Conservation (phyloP, 35 echinoderm and acorn worm genomes). For the Patiria miniata region DNA sequence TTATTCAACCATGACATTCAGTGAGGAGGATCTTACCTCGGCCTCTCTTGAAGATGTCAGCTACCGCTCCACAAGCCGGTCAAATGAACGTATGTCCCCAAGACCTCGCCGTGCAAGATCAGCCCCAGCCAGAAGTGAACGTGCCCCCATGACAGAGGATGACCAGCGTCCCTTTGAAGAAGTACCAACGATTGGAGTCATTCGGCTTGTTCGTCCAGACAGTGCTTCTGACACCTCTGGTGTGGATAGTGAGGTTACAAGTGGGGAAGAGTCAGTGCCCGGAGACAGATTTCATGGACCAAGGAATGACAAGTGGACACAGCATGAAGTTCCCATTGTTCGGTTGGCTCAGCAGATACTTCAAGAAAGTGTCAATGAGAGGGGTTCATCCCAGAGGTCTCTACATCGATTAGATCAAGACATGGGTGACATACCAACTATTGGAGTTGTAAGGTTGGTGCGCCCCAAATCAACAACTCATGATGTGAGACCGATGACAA, state of each 20-base stretch:
- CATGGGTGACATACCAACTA: slow-evolving; percentile 15
- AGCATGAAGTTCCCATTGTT: background rate
- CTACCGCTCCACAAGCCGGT: background rate
- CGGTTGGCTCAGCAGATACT: slow-evolving; percentile 6
- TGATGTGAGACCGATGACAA: slow-evolving; percentile 8
- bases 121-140: slow-evolving; percentile 7
- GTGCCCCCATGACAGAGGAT: background rate
- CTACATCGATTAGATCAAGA: background rate
- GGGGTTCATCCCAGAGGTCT: background rate
- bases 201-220: slow-evolving; percentile 23
- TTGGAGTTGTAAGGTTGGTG: slow-evolving; percentile 33
- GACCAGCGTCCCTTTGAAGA: background rate
- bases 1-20: background rate
- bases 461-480: slow-evolving; percentile 1
- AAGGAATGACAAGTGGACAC: no score
- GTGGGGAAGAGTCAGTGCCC: slow-evolving; percentile 19
- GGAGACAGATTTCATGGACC: background rate
- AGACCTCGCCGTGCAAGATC: slow-evolving; percentile 32
- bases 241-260: background rate
- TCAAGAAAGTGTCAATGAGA: slow-evolving; percentile 13
- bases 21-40: background rate
- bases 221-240: background rate
- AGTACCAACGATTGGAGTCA: slow-evolving; percentile 32
- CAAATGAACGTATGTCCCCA: background rate
- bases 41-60: background rate